Base-by-base conservation (phyloP, 30 jellyfish, hydroid and myxozoan species). In the Chironex yamaguchii region DNA sequence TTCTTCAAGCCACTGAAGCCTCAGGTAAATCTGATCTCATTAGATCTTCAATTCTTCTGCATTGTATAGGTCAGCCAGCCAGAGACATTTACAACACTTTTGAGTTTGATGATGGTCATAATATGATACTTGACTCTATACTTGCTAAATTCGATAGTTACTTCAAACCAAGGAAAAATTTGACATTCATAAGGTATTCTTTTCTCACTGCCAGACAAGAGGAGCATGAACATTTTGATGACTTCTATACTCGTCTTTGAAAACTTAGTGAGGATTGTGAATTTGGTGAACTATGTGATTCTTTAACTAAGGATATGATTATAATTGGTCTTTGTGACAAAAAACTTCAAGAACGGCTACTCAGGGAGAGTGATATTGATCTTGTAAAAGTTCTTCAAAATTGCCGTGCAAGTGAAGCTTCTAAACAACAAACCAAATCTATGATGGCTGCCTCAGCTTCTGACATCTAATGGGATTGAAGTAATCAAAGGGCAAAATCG, bases 211-310 rank as follows among this genome's bases (percentile, higher is more conserved):
- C 36, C 12, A 63, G 91, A 1, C 87, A 79, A 42, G 20, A 32
- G n/a, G 91, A 58, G 4, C 26, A 51, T 11, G 74, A 79, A 62
- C 2, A 51, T 4, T 79, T 79, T 79, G 73, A 79, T 34, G 91
- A 79, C 30, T 79, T 54, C 34, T 63, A 13, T 33, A 79, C 91
- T 27, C 42, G 31, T 12, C 73, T 79, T 17, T 25, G 36, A 32
- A 62, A 34, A 54, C 32, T 54, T 1, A 64, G 86, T 42, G 76
- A 28, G 14, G 85, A 79, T 3, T 79, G 91, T 62, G 91, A 79
- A 12, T 79, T 79, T 58, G 91, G 76, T 49, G 67, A 3, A 2
- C 85, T 76, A 1, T 2, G 73, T 27, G 87, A 79, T 35, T 79
- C 86, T 3, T 36, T 79, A 22, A 58, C 63, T 27, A 62, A 63